Percentiles rank a stretch among this genome's conserved stretches.
Conservation (phyloP, 2,888 invertebrate genomes). For the Drosophila putrida region DNA sequence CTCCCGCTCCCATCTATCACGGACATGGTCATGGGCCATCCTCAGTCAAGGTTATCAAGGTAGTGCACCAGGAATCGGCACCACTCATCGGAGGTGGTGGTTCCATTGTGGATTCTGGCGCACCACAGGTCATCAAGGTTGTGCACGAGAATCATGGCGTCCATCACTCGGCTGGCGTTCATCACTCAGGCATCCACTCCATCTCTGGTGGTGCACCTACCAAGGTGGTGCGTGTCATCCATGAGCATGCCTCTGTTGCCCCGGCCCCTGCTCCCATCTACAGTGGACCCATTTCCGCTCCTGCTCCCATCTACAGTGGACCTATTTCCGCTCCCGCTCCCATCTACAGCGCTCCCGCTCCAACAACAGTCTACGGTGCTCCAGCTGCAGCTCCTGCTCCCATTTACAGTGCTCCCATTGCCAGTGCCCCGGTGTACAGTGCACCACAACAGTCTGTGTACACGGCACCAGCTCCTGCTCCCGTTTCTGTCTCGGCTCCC, state of each 20-base stretch:
- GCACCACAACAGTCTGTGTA: constrained; percentile 17
- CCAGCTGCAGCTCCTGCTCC: constrained; percentile 48
- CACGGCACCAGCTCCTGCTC: constrained; percentile 5
- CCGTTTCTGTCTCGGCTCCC: constrained; percentile 23
- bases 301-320: constrained; percentile 39
- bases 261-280: constrained; percentile 36
- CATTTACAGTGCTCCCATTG: constrained; percentile 37
- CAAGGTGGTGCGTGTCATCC: constrained; percentile 79
- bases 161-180: background rate
- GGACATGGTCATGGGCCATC: constrained; percentile 20
- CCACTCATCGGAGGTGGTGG: constrained; percentile 9
- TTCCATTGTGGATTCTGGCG: constrained; percentile 40
- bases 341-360: constrained; percentile 32
- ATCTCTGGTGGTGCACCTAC: constrained; percentile 37
- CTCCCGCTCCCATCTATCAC: constrained; percentile 47
- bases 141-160: constrained; percentile 63
- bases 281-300: constrained; percentile 41
- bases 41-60: constrained; percentile 71
- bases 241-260: constrained; percentile 65
- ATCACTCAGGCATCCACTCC: background rate
- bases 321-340: constrained; percentile 42
- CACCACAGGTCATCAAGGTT: constrained; percentile 62
- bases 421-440: constrained; percentile 41
- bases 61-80: constrained; percentile 65
- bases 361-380: constrained; percentile 45